Percentiles rank a stretch among this genome's conserved stretches.
Evolutionary conservation across 2,888 invertebrate genomes (phyloP).

Genomic region (Hydraecia micacea): DNA sequence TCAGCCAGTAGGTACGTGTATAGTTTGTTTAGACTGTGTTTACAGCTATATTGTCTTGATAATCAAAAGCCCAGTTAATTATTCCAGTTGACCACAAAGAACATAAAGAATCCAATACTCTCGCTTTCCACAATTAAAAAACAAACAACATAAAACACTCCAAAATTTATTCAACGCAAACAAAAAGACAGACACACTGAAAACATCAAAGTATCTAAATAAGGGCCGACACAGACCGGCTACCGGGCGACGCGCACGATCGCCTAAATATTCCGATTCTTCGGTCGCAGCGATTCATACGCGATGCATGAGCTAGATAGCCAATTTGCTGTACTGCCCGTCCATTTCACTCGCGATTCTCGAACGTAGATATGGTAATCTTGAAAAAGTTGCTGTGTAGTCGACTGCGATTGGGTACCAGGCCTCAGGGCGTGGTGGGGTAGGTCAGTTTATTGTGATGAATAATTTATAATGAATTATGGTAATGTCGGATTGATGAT

Average conservation of each 20-base stretch:
- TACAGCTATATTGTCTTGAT: background rate
- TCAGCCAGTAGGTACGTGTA: background rate
- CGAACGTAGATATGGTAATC: conserved; percentile 86
- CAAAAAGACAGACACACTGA: conserved; percentile 52
- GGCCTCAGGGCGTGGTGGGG: conserved; percentile 68
- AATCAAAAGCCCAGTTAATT: background rate
- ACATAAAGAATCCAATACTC: conserved; percentile 25
- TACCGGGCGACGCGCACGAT: conserved; percentile 78
- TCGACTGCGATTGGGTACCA: conserved; percentile 64
- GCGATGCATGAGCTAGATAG: conserved; percentile 86
- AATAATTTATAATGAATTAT: conserved; percentile 79
- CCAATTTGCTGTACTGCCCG: conserved; percentile 79
- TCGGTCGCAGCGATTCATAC: conserved; percentile 74
- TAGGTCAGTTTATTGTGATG: conserved; percentile 76
- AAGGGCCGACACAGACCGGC: conserved; percentile 77
- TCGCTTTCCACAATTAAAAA: conserved; percentile 52
- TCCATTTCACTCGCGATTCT: conserved; percentile 76
- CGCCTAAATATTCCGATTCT: conserved; percentile 80
- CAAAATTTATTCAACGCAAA: conserved; percentile 57
- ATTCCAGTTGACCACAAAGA: background rate
- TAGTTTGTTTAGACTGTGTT: no score
- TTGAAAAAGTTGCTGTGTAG: conserved; percentile 75
- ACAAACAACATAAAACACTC: conserved; percentile 49
- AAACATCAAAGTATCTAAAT: conserved; percentile 77
- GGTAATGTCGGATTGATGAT: conserved; percentile 72